Percentiles rank a stretch among this genome's conserved stretches.
Conservation (phyloP, 37 sponge, comb jelly and placozoan genomes). For the Eunapius fragilis region DNA sequence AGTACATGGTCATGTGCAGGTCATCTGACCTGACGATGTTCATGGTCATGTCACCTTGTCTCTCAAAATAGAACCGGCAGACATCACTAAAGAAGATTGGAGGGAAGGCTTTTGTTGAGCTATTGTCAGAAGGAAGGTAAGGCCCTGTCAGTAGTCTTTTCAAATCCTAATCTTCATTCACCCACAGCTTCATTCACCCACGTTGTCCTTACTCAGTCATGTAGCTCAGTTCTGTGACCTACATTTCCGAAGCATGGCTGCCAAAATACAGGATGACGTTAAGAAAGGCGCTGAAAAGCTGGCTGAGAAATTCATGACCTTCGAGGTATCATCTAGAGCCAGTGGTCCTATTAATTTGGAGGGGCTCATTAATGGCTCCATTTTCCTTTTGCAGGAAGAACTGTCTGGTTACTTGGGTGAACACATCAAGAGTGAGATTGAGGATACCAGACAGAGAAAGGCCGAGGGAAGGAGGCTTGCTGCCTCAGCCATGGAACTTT, state of each 20-base stretch:
- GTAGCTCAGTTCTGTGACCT: constrained; percentile 33
- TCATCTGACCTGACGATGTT: too few species aligned
- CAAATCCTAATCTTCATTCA: not conserved
- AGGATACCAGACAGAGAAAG: constrained; percentile 30
- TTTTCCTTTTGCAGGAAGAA: constrained; percentile 29
- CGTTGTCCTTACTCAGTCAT: not conserved
- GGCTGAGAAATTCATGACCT: constrained; percentile 35
- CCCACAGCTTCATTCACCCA: not conserved
- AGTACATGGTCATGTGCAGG: too few species aligned
- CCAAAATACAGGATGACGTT: constrained; percentile 10
- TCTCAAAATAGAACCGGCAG: constrained; percentile 57
- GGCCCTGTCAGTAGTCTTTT: constrained; percentile 31
- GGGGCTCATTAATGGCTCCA: too few species aligned
- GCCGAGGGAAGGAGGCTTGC: constrained; percentile 51
- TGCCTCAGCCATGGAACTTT: constrained; percentile 48
- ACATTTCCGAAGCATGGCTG: constrained; percentile 40
- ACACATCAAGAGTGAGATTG: constrained; percentile 5
- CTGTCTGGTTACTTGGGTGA: constrained; percentile 45
- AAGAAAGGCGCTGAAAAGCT: constrained; percentile 12
- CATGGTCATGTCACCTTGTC: not conserved
- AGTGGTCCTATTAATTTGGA: too few species aligned
- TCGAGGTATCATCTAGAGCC: too few species aligned
- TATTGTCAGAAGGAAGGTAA: constrained; percentile 74
- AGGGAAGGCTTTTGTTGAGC: constrained; percentile 54
- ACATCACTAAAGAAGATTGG: constrained; percentile 40